Evolutionary conservation across 2,888 invertebrate species (phyloP).

Genomic region (Archips xylosteana): DNA sequence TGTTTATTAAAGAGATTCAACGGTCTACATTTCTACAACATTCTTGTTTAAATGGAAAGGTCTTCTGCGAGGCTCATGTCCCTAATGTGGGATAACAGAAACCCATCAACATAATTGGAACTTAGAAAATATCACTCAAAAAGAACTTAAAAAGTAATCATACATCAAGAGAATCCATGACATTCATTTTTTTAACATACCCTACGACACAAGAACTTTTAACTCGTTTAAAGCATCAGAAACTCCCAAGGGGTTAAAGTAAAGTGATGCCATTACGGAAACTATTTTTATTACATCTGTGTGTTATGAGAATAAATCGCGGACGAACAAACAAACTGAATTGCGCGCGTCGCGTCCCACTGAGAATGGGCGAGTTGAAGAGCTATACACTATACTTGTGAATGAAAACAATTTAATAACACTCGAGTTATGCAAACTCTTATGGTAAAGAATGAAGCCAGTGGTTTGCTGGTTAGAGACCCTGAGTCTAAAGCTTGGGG

Average conservation of each 20-base stretch:
- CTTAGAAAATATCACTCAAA: no score
- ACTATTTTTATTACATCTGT: slow-evolving; percentile 42
- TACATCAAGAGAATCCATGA: neutral
- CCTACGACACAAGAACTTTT: no score
- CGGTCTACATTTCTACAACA: no score
- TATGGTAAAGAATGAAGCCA: neutral
- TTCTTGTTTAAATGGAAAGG: no score
- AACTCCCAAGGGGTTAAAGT: slow-evolving; percentile 34
- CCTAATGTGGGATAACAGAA: no score
- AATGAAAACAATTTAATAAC: slow-evolving; percentile 6
- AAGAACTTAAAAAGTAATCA: neutral
- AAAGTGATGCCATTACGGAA: slow-evolving; percentile 36
- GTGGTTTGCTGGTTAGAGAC: neutral
- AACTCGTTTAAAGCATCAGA: neutral
- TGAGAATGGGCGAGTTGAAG: slow-evolving; percentile 45
- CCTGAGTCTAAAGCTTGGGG: no score
- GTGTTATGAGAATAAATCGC: slow-evolving; percentile 72
- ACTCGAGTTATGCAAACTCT: neutral
- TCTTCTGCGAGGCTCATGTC: no score
- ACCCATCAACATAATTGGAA: no score
- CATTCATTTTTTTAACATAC: neutral
- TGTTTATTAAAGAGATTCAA: no score
- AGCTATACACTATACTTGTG: slow-evolving; percentile 39
- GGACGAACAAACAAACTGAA: slow-evolving; percentile 58
- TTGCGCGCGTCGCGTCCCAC: slow-evolving; percentile 52